Evolutionary conservation across 2,888 invertebrate genomes (phyloP).

Genomic region (Nephrotoma guestfalica): DNA sequence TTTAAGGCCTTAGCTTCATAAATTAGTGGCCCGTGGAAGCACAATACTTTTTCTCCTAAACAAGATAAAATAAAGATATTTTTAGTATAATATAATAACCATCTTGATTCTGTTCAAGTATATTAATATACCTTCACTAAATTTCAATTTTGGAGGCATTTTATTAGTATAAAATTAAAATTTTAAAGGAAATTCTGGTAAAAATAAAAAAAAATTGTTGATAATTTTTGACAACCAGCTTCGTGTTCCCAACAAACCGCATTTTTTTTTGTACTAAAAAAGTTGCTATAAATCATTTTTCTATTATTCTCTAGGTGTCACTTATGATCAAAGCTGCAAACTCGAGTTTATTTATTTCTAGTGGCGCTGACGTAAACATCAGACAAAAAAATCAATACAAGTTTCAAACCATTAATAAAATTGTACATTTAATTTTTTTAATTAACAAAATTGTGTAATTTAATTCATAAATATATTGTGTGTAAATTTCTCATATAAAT

Average conservation of each 20-base stretch:
- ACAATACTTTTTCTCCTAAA: conserved; percentile 77
- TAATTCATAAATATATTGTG: background rate
- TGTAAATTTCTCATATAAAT: background rate
- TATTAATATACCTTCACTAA: conserved; percentile 47
- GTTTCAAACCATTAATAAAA: background rate
- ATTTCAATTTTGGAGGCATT: conserved; percentile 55
- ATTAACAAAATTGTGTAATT: background rate
- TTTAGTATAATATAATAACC: background rate
- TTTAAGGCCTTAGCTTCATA: conserved; percentile 95
- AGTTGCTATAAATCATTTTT: background rate
- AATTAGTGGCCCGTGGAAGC: conserved; percentile 90
- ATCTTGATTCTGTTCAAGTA: background rate
- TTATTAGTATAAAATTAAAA: conserved; percentile 8
- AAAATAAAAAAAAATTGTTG: background rate
- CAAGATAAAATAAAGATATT: conserved; percentile 14
- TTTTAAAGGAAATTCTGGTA: background rate
- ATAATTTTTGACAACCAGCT: background rate
- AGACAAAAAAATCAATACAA: background rate
- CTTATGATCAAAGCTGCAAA: background rate
- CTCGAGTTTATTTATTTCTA: background rate
- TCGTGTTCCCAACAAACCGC: background rate
- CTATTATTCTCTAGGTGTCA: background rate
- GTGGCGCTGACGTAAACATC: background rate
- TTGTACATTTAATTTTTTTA: background rate
- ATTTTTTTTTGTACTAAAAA: background rate